Evolutionary conservation across 2,113 vertebrate species (phyloP), one percentile per base, ranked within the genome.

Genomic region (Rhegmatorhina hoffmannsi): DNA sequence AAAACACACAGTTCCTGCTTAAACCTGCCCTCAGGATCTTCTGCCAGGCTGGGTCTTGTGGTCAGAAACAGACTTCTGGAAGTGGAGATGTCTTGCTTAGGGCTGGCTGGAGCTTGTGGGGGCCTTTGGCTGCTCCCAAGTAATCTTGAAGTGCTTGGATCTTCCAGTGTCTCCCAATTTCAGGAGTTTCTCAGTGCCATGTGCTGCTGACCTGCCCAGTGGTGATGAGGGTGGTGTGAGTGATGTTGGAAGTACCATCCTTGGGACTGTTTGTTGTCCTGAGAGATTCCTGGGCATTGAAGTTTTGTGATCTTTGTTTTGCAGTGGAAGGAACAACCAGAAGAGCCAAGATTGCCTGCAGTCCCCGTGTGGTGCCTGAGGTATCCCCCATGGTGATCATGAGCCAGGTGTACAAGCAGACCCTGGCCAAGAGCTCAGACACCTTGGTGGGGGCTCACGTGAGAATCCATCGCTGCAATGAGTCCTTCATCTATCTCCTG

Each of bases 401-500:
- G 99, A 99, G 98, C 50, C 99, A 99, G 66, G 98, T 99, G 53
- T 98, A 98, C 96, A 99, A 98, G 87, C 99, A 99, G 97, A 99
- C 99, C 0, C 82, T 99, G 96, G 99, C 99, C 74, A 99, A 99
- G 97, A 99, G 99, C 92, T 99, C 99, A 0, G 98, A 99, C 83
- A 99, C 98, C 64, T 94, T 99, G 95, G 98, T 98, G 5, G 98
- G 98, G 3, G 98, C 99, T 69, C 99, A 99, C 7, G 77, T 99
- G 63, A 99, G 98, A 80, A 98, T 99, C 92, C 98, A 99, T 96
- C 97, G 98, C 52, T 99, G 99, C 97, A 98, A 98, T 0, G 98
- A 99, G 33, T 98, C 99, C 84, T 99, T 99, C 94, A 98, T 99
- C 60, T 99, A 99, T 93, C 98, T 99, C 5, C 98, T 99, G 5